These are phyloP conservation scores for Leptatherina wallacei DNA, from an alignment of 2,797 vertebrate genomes.

Conservation along the genomic window DNA sequence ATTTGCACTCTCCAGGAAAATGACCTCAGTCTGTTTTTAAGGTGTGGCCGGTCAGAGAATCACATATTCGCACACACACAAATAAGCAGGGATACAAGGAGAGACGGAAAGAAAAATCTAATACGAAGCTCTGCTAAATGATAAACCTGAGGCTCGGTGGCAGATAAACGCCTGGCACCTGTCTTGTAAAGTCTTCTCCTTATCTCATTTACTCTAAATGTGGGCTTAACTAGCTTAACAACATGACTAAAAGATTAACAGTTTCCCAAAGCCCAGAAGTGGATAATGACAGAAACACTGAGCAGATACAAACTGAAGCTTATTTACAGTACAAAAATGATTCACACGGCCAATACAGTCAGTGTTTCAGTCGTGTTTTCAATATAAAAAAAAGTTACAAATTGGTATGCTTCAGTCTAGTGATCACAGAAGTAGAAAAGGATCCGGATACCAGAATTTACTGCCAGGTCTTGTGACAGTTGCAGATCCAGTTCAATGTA, in stretches of 20 bases:
- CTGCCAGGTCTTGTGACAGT: slow-evolving; percentile 19
- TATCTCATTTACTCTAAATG: slow-evolving; percentile 56
- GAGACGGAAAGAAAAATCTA: slow-evolving; percentile 20
- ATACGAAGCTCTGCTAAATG: slow-evolving; percentile 31
- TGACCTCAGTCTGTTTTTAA: slow-evolving; percentile 77
- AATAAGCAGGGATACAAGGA: slow-evolving; percentile 23
- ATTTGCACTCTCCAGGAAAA: slow-evolving; percentile 71
- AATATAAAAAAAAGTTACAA: background rate
- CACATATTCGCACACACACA: slow-evolving; percentile 51
- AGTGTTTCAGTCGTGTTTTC: background rate
- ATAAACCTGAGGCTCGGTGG: slow-evolving; percentile 23
- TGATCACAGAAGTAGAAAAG: background rate
- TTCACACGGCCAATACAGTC: background rate
- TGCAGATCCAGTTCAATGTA: slow-evolving; percentile 22
- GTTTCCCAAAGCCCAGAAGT: slow-evolving; percentile 43
- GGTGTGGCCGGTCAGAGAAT: slow-evolving; percentile 68
- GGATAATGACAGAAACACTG: slow-evolving; percentile 42
- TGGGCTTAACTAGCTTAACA: slow-evolving; percentile 28
- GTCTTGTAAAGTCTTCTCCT: slow-evolving; percentile 21
- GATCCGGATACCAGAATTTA: background rate
- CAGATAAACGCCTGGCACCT: slow-evolving; percentile 47
- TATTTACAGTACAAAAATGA: background rate
- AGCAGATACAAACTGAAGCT: background rate
- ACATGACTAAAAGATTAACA: slow-evolving; percentile 51
- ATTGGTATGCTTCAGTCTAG: background rate